These are phyloP conservation scores for Rhadina sibilatrix DNA, from an alignment of 2,113 vertebrate genomes.

Conservation along the genomic window DNA sequence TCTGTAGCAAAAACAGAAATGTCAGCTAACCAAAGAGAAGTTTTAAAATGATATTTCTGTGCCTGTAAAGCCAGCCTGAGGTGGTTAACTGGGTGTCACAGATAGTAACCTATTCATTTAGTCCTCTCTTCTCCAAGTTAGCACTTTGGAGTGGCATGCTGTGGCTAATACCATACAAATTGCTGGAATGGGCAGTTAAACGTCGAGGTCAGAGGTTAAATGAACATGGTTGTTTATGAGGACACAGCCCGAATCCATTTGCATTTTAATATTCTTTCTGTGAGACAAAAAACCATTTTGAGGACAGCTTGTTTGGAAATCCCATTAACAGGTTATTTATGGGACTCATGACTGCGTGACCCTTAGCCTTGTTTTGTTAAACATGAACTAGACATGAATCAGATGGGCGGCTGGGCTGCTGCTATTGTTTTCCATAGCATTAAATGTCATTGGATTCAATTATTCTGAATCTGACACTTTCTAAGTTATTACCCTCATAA, in stretches of 20 bases:
- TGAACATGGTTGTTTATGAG: conserved; percentile 99
- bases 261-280: conserved; percentile 97
- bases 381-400: conserved; percentile 98
- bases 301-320: conserved; percentile 98
- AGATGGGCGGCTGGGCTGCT: conserved; percentile 85
- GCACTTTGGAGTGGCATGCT: conserved; percentile 46
- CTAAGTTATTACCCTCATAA: conserved; percentile 81
- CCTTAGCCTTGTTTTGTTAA: conserved; percentile 99
- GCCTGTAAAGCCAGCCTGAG: conserved; percentile 65
- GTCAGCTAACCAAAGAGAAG: background rate
- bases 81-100: conserved; percentile 86
- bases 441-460: conserved; percentile 96
- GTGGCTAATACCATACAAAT: conserved; percentile 88
- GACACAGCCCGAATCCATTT: conserved; percentile 98
- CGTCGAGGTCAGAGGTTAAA: conserved; percentile 95
- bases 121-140: conserved; percentile 66
- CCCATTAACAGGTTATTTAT: conserved; percentile 99
- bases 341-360: conserved; percentile 93
- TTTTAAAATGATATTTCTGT: conserved; percentile 5
- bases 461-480: conserved; percentile 84
- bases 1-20: background rate
- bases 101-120: conserved; percentile 72
- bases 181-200: conserved; percentile 99
- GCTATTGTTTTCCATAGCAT: conserved; percentile 94
- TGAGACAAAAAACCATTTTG: conserved; percentile 83